Percentiles rank a stretch among this genome's conserved stretches.
These are phyloP conservation scores for Creontiades dilutus DNA, from an alignment of 2,888 invertebrate genomes.

Conservation along the genomic window DNA sequence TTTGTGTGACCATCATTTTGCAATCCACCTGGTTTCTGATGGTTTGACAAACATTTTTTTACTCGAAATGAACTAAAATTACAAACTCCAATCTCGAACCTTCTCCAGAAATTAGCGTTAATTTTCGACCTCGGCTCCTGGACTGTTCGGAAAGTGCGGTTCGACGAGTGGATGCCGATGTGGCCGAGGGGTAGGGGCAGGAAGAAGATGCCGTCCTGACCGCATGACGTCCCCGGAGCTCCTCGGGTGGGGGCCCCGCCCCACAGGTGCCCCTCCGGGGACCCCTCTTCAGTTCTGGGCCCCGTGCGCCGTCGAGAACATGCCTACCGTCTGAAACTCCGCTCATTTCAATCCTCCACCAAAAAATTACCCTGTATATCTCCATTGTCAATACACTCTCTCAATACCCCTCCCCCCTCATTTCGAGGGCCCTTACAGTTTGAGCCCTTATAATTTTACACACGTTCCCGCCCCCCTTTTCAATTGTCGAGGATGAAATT, in stretches of 20 bases:
- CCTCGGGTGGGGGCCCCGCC: neutral
- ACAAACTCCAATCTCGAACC: too few relatives aligned
- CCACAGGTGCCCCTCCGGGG: conserved; percentile 39
- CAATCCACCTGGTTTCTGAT: too few relatives aligned
- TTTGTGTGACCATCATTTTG: too few relatives aligned
- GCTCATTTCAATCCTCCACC: neutral
- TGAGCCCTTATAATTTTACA: neutral
- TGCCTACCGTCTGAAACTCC: conserved; percentile 6
- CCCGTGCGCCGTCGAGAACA: conserved; percentile 46
- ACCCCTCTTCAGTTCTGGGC: conserved; percentile 30
- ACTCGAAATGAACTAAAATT: too few relatives aligned
- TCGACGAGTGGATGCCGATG: neutral
- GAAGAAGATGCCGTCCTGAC: conserved; percentile 43
- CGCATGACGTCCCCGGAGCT: conserved; percentile 50
- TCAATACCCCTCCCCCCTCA: neutral
- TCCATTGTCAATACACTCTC: neutral
- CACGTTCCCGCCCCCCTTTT: neutral
- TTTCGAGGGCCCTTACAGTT: neutral
- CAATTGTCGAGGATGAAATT: conserved; percentile 46
- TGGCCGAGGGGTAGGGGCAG: conserved; percentile 52
- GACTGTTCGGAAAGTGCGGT: neutral
- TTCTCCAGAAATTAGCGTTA: too few relatives aligned
- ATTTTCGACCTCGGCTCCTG: too few relatives aligned
- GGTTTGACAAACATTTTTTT: too few relatives aligned
- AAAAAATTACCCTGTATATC: neutral